Conservation (phyloP, 2,888 invertebrate species). For the Disparrhopalites patrizii region DNA sequence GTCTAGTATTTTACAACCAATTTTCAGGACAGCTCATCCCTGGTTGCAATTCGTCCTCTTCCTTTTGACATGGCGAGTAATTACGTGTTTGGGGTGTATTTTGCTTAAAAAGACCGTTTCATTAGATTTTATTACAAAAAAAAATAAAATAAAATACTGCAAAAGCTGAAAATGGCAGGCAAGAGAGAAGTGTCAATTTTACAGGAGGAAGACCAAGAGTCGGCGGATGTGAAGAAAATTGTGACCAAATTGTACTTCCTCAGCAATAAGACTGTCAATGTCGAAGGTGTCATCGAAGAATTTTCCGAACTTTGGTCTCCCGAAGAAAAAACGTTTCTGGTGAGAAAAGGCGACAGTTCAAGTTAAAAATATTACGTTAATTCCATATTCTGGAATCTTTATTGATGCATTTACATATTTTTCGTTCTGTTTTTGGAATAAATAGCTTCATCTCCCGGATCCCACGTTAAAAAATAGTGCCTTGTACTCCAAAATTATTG, state of each 20-base stretch:
- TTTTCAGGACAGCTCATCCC: no score
- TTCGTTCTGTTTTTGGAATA: neutral
- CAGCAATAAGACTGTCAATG: slow-evolving; percentile 10
- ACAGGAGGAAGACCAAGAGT: neutral
- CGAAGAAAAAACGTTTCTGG: slow-evolving; percentile 9
- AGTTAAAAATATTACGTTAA: neutral
- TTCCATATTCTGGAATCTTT: neutral
- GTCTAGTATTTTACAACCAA: no score
- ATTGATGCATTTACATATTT: neutral
- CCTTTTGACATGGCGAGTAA: no score
- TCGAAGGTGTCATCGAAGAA: slow-evolving; percentile 1
- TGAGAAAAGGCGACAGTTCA: neutral
- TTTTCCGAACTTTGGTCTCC: neutral
- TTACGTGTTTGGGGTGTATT: no score
- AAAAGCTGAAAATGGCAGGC: neutral
- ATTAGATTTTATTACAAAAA: neutral
- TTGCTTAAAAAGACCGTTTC: no score
- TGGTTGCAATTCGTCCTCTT: no score
- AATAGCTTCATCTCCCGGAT: slow-evolving; percentile 10
- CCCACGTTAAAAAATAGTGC: slow-evolving; percentile 4
- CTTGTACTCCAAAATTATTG: slow-evolving; percentile 18
- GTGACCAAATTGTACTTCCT: slow-evolving; percentile 13
- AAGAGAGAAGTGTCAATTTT: neutral
- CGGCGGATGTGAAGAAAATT: slow-evolving; percentile 9
- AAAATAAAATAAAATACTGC: neutral